Conservation (phyloP, 23 tunicate species). For the Styela plicata region DNA sequence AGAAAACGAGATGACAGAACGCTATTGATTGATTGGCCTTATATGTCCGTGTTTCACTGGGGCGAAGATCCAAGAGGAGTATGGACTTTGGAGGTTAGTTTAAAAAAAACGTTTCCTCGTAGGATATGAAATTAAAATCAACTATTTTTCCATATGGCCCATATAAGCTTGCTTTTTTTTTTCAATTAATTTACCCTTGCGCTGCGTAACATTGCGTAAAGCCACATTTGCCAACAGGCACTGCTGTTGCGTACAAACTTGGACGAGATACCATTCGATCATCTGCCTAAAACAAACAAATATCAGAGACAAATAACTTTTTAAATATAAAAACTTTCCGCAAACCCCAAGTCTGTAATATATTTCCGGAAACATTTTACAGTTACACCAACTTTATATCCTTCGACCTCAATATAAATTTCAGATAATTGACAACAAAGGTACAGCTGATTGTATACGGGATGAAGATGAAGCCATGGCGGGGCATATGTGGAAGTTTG, state of each 20-base stretch:
- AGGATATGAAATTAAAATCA: background rate
- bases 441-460: constrained; percentile 17
- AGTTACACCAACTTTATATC: too few relatives aligned
- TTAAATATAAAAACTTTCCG: too few relatives aligned
- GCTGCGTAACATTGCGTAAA: background rate
- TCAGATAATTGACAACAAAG: constrained; percentile 29
- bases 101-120: background rate
- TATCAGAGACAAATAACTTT: too few relatives aligned
- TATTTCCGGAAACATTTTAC: too few relatives aligned
- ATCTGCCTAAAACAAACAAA: too few relatives aligned
- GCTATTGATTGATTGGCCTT: background rate
- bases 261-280: too few relatives aligned
- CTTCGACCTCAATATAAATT: background rate
- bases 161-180: background rate
- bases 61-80: constrained; percentile 31
- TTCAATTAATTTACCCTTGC: too few relatives aligned
- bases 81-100: constrained; percentile 22
- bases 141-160: background rate
- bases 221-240: too few relatives aligned
- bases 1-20: constrained; percentile 11
- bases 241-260: too few relatives aligned
- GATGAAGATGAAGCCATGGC: background rate
- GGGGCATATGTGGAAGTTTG: constrained; percentile 18
- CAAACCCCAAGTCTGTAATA: too few relatives aligned
- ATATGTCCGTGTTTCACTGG: constrained; percentile 33